Evolutionary conservation across 2,888 invertebrate species (phyloP), one percentile per base, ranked within the genome.

Genomic region (Mythimna loreyi): DNA sequence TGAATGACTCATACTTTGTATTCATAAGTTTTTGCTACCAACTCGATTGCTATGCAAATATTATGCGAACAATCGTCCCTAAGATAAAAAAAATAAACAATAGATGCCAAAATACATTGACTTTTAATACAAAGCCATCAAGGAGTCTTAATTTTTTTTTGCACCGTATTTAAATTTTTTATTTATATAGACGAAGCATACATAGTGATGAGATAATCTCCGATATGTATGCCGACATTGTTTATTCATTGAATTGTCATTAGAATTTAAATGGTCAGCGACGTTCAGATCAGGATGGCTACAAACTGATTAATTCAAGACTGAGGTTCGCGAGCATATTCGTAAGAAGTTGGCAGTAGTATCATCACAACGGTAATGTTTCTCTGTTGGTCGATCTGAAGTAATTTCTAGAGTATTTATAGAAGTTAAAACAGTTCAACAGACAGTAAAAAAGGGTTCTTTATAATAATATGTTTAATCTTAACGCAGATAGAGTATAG

Each of bases 11-110:
- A 75, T 49, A 21, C 23, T 11, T n/a, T 19, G 28, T 21, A 75
- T 75, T 67, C 75, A 79, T 59, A 66, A 47, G 28, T 58, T 61
- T 58, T 73, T 66, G 66, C 60, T 49, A 49, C 49, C 28, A 43
- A 57, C 19, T 23, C 43, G 2, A 66, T 73, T 57, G 47, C 7
- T 19, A 78, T 64, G 67, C 36, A 61, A 78, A 78, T 57, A 6
- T 52, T 33, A 45, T 58, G 43, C 40, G 25, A 47, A 49, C 45
- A 50, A 25, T n/a, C n/a, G 19, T 25, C 5, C 30, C 0, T 23
- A 23, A 19, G 47, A 60, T 52, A 7, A 67, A 56, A 72, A 59
- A 56, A 69, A 57, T 25, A 49, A 69, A 78, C 57, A 72, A 72
- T 40, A 25, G 72, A 21, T 28, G 23, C 13, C 45, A 16, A 47